Evolutionary conservation across 2,888 invertebrate genomes (phyloP), one percentile per base, ranked within the genome.

Genomic region (Sarcophaga caerulescens): DNA sequence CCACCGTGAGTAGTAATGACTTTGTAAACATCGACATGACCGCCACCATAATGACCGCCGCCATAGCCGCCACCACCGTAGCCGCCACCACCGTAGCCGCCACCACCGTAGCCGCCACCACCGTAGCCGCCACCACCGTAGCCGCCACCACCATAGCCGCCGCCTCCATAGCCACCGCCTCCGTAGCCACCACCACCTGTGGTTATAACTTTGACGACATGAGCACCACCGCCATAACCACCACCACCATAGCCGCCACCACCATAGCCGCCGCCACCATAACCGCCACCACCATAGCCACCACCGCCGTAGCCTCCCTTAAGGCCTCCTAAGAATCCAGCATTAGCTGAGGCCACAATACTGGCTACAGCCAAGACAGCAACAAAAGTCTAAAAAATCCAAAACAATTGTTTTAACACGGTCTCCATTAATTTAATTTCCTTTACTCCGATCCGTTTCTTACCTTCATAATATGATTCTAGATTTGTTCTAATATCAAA

Each of bases 281-380:
- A 44, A 17, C 62, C 70, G 12, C 71, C 73, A 47, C 75, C 71
- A 11, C 66, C 65, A 11, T 25, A 23, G 35, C 71, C 66, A 14
- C 71, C 70, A n/a, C 71, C 70, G 4, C 81, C 76, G 6, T 3
- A 0, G 10, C 66, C 79, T 10, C 74, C 84, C 44, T 79, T 79
- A 25, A 71, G 23, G 11, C 71, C 78, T 8, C 82, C 81, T 35
- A 87, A 79, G 19, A 88, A 47, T n/a, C 87, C 77, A 19, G 87
- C 88, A 69, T 85, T 83, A 23, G 85, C 79, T 21, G 69, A 63
- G 19, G 84, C 85, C 23, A 88, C 35, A 44, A 87, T 12, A 14
- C 80, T 66, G 23, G 65, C 78, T 57, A 75, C 62, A 63, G 81
- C 84, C 81, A 85, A 74, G 12, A 84, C 44, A 44, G 77, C 77